Evolutionary conservation across 1,140 invertebrate species (phyloP).

Genomic region (Mycetomoellerius zeteki): DNA sequence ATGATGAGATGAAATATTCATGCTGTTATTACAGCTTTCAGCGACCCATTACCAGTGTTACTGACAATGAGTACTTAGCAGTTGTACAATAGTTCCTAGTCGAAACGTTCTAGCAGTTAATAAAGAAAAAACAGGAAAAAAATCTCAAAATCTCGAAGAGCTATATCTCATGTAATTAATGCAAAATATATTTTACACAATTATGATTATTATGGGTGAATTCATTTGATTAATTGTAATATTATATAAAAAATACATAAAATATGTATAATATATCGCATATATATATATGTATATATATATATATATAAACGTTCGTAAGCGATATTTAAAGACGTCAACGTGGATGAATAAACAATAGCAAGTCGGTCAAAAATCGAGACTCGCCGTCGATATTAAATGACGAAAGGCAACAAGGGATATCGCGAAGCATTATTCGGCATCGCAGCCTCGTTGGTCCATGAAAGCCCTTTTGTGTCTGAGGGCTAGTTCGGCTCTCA

Average conservation of each 20-base stretch:
- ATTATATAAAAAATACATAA: background rate
- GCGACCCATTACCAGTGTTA: slow-evolving; percentile 31
- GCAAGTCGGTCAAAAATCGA: slow-evolving; percentile 33
- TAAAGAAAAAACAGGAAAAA: background rate
- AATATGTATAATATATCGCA: background rate
- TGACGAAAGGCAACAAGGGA: slow-evolving; percentile 45
- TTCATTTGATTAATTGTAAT: background rate
- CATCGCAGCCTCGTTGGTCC: slow-evolving; percentile 78
- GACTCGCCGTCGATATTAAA: slow-evolving; percentile 32
- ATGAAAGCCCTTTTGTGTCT: slow-evolving; percentile 81
- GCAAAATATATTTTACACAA: background rate
- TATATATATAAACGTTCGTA: background rate
- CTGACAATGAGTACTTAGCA: background rate
- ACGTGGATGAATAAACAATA: background rate
- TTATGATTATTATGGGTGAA: background rate
- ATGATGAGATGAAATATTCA: slow-evolving; percentile 79
- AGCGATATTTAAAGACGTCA: slow-evolving; percentile 14
- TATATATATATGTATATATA: background rate
- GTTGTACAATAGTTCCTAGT: slow-evolving; percentile 1
- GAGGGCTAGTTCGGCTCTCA: slow-evolving; percentile 83
- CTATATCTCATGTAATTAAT: background rate
- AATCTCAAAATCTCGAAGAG: background rate
- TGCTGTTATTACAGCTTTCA: slow-evolving; percentile 78
- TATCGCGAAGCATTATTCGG: slow-evolving; percentile 74
- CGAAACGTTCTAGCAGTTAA: slow-evolving; percentile 36